Evolutionary conservation across 1,140 invertebrate genomes (phyloP), one percentile per base, ranked within the genome.

Genomic region (Acyrthosiphon pisum): DNA sequence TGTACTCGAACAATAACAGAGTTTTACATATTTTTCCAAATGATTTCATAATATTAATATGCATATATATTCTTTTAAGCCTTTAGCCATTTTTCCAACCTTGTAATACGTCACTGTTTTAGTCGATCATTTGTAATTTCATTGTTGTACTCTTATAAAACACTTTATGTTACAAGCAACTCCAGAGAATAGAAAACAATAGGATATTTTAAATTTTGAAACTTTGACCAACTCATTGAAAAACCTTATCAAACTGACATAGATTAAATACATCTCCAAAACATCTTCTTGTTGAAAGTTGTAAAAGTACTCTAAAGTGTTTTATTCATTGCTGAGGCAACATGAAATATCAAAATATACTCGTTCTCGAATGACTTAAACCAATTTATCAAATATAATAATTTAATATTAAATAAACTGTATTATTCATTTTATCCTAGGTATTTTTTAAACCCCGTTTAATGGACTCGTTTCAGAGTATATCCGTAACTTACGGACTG

Each of bases 1-100:
- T 76, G 60, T 76, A 76, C 60, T 76, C 30, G 14, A 76, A 76
- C 60, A 76, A 76, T 76, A 76, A 76, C 60, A 76, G n/a, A n/a
- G 14, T 76, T 76, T n/a, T 76, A 76, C 60, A 76, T 76, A 76
- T 76, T n/a, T 68, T 76, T 76, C 60, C 14, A 76, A 76, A 76
- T 30, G 60, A 76, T 76, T 76, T 76, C 60, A 76, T 76, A n/a
- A n/a, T 76, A n/a, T 6, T n/a, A 30, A 76, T 68, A 11, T 68
- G 9, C 18, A 18, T 30, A 30, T 76, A 76, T n/a, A n/a, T 68
- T n/a, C n/a, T 68, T n/a, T 76, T 76, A 76, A 76, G n/a, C 30
- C 60, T 76, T 76, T n/a, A 18, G 8, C n/a, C 60, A 76, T 76
- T n/a, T 76, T 76, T n/a, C n/a, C 60, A 30, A n/a, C 11, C 11